phyloP scores from a whole-genome alignment of 1,140 invertebrate genomes.

The Trialeurodes vaporariorum region DNA sequence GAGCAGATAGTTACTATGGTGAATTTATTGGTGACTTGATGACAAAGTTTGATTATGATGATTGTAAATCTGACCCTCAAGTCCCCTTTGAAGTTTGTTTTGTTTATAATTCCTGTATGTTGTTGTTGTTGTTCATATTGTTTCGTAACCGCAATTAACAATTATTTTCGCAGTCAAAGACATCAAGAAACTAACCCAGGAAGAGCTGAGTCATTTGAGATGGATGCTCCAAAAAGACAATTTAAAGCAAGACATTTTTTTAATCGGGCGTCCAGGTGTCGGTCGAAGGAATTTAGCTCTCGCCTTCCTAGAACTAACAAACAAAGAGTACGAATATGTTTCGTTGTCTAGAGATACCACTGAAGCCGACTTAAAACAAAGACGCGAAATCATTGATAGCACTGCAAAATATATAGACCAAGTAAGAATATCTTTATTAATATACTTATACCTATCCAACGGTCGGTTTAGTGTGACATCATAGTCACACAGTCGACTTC shows the following conservation, averaged over 20 bases:
- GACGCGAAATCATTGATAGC: constrained; percentile 77
- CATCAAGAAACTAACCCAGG: constrained; percentile 48
- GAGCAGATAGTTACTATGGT: no score
- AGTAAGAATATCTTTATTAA: constrained; percentile 40
- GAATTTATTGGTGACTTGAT: constrained; percentile 4
- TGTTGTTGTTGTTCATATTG: constrained; percentile 15
- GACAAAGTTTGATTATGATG: constrained; percentile 13
- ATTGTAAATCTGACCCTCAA: constrained; percentile 10
- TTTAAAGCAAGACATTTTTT: constrained; percentile 88
- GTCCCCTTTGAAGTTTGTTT: background rate
- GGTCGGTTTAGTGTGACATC: no score
- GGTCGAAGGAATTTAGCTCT: constrained; percentile 65
- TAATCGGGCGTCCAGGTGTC: constrained; percentile 81
- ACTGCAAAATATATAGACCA: constrained; percentile 90
- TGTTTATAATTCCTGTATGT: constrained; percentile 9
- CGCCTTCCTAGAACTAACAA: constrained; percentile 77
- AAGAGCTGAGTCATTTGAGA: constrained; percentile 64
- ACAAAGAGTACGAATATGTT: constrained; percentile 85
- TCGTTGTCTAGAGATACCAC: constrained; percentile 90
- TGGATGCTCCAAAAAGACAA: constrained; percentile 93
- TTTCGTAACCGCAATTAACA: background rate
- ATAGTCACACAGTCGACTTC: no score
- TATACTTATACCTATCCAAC: no score
- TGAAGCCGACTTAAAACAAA: constrained; percentile 91
- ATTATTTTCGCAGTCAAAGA: constrained; percentile 35